These are phyloP conservation scores for Trachymyrmex septentrionalis DNA, from an alignment of 1,140 invertebrate species.

Conservation along the genomic window DNA sequence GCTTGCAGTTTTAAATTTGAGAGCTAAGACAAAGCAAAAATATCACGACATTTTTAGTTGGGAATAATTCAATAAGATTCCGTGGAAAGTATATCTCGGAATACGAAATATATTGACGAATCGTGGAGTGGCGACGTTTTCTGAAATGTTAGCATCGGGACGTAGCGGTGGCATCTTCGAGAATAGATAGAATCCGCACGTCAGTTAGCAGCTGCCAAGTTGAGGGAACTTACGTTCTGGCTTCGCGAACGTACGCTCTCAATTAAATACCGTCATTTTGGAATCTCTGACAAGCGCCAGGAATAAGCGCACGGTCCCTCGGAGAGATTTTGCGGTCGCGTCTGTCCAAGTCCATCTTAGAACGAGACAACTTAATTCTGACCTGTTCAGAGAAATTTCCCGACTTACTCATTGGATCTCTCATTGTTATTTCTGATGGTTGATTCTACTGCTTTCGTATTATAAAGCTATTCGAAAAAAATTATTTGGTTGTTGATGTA, in stretches of 20 bases:
- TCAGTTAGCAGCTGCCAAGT: slow-evolving; percentile 65
- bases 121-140: neutral
- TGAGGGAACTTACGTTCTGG: slow-evolving; percentile 25
- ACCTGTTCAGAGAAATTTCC: slow-evolving; percentile 5
- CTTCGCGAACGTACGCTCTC: slow-evolving; percentile 60
- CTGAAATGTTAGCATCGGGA: slow-evolving; percentile 18
- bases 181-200: slow-evolving; percentile 66
- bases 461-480: neutral
- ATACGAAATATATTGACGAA: neutral
- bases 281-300: slow-evolving; percentile 44
- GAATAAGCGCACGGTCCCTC: slow-evolving; percentile 40
- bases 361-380: slow-evolving; percentile 19
- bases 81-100: neutral
- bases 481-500: neutral
- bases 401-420: neutral
- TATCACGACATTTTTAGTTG: neutral
- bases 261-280: slow-evolving; percentile 51
- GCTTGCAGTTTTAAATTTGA: neutral
- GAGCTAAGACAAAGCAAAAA: neutral
- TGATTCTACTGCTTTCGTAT: neutral
- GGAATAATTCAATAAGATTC: neutral
- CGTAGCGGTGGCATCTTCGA: slow-evolving; percentile 46
- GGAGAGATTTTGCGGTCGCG: slow-evolving; percentile 8
- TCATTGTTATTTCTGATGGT: neutral
- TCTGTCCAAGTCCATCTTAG: neutral